Percentiles rank a stretch among this genome's conserved stretches.
Evolutionary conservation across 2,888 invertebrate genomes (phyloP).

Genomic region (Thysanoteuthis rhombus): DNA sequence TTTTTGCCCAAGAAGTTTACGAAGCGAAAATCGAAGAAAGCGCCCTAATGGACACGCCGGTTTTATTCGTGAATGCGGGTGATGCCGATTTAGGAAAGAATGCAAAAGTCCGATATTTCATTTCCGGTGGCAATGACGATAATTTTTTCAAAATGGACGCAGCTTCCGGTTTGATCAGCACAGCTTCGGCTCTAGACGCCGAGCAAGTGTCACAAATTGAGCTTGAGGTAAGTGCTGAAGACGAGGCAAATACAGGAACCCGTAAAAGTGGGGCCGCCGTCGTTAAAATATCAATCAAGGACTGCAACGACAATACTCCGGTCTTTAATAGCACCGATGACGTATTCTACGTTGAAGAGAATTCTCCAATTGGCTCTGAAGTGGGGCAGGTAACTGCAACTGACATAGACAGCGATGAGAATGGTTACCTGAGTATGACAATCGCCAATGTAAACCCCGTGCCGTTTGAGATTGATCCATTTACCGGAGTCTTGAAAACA

Average conservation of each 20-base stretch:
- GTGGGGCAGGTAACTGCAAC: constrained; percentile 86
- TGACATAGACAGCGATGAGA: constrained; percentile 92
- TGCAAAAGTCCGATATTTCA: constrained; percentile 85
- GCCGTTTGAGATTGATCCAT: constrained; percentile 96
- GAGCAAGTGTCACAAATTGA: constrained; percentile 79
- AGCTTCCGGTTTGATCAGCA: constrained; percentile 88
- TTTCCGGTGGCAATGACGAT: constrained; percentile 82
- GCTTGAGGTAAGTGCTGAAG: constrained; percentile 53
- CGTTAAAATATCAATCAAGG: constrained; percentile 86
- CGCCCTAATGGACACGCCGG: constrained; percentile 86
- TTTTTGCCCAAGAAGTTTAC: constrained; percentile 77
- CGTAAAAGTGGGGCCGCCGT: constrained; percentile 81
- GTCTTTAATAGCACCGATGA: constrained; percentile 78
- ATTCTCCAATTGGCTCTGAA: constrained; percentile 84
- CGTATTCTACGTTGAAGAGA: constrained; percentile 78
- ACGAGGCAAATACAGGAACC: constrained; percentile 79
- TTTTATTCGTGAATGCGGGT: constrained; percentile 82
- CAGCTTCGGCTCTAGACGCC: constrained; percentile 83
- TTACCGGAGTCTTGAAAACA: constrained; percentile 88
- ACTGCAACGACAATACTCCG: constrained; percentile 95
- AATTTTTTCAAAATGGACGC: constrained; percentile 88
- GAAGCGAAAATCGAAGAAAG: constrained; percentile 88
- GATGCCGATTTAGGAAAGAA: constrained; percentile 86
- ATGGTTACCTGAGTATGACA: constrained; percentile 93
- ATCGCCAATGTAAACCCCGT: constrained; percentile 89